A percentile compares a stretch with the other conserved stretches of the same genome.
Evolutionary conservation across 2,888 invertebrate species (phyloP).

Genomic region (Leptinotarsa haldemani): DNA sequence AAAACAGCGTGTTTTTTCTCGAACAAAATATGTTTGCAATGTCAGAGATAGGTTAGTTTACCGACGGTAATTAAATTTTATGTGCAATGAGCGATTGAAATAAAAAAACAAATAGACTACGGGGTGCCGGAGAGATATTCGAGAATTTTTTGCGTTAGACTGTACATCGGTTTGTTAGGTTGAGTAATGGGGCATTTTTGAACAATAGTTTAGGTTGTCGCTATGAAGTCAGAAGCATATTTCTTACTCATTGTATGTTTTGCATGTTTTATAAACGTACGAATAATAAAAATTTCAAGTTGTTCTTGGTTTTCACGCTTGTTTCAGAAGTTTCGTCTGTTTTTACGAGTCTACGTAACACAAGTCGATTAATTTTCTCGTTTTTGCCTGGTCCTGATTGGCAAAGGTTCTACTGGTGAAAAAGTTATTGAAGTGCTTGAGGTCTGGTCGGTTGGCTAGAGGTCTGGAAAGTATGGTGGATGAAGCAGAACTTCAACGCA

Average conservation of each 20-base stretch:
- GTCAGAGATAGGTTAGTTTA: constrained; percentile 33
- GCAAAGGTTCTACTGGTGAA: no score
- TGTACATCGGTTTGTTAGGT: constrained; percentile 40
- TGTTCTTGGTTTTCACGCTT: no score
- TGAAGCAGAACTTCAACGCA: no score
- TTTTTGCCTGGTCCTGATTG: no score
- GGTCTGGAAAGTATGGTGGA: no score
- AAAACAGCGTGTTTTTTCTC: constrained; percentile 31
- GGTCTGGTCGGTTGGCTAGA: no score
- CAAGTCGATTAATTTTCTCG: no score
- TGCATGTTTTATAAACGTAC: background rate
- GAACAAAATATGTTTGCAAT: constrained; percentile 35
- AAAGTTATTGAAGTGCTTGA: no score
- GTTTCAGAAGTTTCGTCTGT: no score
- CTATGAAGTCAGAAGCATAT: background rate
- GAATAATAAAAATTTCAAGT: no score
- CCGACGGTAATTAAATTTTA: constrained; percentile 27
- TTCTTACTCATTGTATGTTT: background rate
- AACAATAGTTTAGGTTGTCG: constrained; percentile 47
- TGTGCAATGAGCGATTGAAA: constrained; percentile 30
- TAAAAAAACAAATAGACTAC: constrained; percentile 19
- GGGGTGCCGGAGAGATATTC: background rate
- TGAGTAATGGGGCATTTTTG: constrained; percentile 54
- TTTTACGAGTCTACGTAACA: no score
- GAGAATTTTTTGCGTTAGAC: constrained; percentile 28